Conservation (phyloP, 2,888 invertebrate genomes). For the Leptopterna dolabrata region DNA sequence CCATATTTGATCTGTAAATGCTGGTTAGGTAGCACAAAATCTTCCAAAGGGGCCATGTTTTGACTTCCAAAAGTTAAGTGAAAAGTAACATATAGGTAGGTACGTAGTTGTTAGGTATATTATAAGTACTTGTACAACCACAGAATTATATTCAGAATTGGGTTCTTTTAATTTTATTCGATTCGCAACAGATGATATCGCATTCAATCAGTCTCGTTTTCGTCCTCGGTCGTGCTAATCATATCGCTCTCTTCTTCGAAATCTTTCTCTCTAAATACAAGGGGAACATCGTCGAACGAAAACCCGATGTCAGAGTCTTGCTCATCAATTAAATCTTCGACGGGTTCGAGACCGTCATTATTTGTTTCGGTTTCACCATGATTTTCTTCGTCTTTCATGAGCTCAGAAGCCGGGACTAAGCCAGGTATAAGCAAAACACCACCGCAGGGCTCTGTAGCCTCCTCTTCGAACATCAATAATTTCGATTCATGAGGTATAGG, state of each 20-base stretch:
- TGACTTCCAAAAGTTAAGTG: too few relatives aligned
- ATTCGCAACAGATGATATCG: too few relatives aligned
- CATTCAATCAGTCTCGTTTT: not conserved
- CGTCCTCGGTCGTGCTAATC: not conserved
- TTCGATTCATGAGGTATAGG: not conserved
- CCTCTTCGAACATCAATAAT: not conserved
- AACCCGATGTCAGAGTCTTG: not conserved
- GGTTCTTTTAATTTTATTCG: too few relatives aligned
- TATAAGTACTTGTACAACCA: too few relatives aligned
- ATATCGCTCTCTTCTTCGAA: not conserved
- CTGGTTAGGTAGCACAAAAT: too few relatives aligned
- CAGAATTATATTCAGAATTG: too few relatives aligned
- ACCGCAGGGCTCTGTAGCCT: not conserved
- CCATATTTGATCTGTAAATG: too few relatives aligned
- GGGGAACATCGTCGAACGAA: not conserved
- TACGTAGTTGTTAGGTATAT: too few relatives aligned
- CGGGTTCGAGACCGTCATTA: too few relatives aligned
- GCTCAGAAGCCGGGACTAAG: not conserved
- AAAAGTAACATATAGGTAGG: too few relatives aligned
- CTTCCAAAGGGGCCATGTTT: too few relatives aligned
- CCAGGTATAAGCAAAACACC: not conserved
- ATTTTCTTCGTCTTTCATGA: not conserved
- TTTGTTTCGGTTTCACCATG: not conserved
- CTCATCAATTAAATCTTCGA: too few relatives aligned
- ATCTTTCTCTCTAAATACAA: not conserved